These are phyloP conservation scores for Hermodice carunculata DNA, from an alignment of 2,888 invertebrate species.

Conservation along the genomic window DNA sequence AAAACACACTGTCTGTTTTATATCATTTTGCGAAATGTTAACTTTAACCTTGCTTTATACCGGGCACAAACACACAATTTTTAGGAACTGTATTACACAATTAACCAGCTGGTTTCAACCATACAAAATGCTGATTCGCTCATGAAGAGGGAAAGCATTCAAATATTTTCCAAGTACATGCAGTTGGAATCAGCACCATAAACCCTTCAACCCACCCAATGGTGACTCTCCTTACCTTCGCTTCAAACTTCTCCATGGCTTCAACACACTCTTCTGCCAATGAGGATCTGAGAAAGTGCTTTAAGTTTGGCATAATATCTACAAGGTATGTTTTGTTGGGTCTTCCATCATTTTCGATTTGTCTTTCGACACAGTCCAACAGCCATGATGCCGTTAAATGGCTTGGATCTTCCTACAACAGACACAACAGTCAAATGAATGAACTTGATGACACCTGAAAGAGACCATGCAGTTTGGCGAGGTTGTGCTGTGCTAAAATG, in stretches of 20 bases:
- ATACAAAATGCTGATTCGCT: not conserved
- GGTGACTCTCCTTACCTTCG: constrained; percentile 46
- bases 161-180: not conserved
- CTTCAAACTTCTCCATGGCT: constrained; percentile 59
- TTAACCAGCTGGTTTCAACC: too few relatives aligned
- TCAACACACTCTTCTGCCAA: constrained; percentile 53
- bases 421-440: too few relatives aligned
- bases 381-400: constrained; percentile 55
- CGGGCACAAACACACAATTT: too few relatives aligned
- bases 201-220: not conserved
- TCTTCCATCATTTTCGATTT: constrained; percentile 32
- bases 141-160: not conserved
- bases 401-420: constrained; percentile 53
- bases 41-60: too few relatives aligned
- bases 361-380: constrained; percentile 46
- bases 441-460: too few relatives aligned
- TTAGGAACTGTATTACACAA: too few relatives aligned
- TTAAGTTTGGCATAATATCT: constrained; percentile 65
- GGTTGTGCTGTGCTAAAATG: too few relatives aligned
- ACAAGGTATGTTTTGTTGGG: constrained; percentile 49
- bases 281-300: constrained; percentile 53
- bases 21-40: too few relatives aligned
- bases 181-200: too few relatives aligned
- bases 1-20: too few relatives aligned
- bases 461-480: too few relatives aligned